Evolutionary conservation across 2,888 invertebrate species (phyloP).

Genomic region (Sarcophaga variegata): DNA sequence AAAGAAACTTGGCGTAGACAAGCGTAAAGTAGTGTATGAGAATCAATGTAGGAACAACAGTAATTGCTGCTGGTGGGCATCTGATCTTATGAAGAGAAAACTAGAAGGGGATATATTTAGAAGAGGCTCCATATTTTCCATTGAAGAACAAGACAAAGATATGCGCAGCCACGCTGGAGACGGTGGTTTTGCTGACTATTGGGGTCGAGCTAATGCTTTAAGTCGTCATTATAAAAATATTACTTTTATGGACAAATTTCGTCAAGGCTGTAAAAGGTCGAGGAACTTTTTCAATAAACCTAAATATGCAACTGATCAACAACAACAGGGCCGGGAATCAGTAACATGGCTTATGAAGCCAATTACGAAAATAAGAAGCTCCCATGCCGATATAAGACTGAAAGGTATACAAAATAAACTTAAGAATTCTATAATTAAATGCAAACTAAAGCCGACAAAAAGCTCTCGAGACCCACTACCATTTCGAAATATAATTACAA

Average conservation of each 20-base stretch:
- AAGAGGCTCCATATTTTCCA: slow-evolving; percentile 11
- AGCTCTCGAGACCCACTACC: neutral
- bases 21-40: slow-evolving; percentile 15
- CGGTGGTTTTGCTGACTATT: neutral
- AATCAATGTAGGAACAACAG: neutral
- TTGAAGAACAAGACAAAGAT: neutral
- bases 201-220: neutral
- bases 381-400: neutral
- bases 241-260: slow-evolving; percentile 48
- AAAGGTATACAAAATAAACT: neutral
- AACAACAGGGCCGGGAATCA: slow-evolving; percentile 1
- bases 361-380: neutral
- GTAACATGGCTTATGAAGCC: slow-evolving; percentile 62
- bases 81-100: neutral
- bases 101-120: neutral
- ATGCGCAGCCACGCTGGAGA: neutral
- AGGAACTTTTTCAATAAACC: slow-evolving; percentile 18
- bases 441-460: neutral
- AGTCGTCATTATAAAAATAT: neutral
- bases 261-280: slow-evolving; percentile 41
- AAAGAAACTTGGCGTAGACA: slow-evolving; percentile 60
- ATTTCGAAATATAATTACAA: too few relatives aligned
- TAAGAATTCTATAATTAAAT: neutral
- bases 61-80: neutral
- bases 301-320: neutral